Conservation (phyloP, 1,140 invertebrate species). For the Magallana angulata region DNA sequence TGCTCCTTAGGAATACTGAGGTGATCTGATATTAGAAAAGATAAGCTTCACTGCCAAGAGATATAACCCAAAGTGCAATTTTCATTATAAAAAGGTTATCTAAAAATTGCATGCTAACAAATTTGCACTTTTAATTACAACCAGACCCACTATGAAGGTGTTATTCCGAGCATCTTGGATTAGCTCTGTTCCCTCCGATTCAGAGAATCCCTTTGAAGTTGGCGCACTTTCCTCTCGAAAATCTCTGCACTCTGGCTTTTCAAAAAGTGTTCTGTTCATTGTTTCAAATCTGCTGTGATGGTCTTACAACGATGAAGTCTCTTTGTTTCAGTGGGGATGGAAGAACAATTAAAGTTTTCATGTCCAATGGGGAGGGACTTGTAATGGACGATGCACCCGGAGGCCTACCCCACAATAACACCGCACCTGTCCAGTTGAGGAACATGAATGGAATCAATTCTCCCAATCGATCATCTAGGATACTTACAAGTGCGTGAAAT, state of each 20-base stretch:
- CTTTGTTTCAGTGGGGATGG: slow-evolving; percentile 65
- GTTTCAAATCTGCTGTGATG: background rate
- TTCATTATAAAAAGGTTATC: slow-evolving; percentile 33
- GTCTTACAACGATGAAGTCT: slow-evolving; percentile 9
- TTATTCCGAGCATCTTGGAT: slow-evolving; percentile 18
- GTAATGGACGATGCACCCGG: slow-evolving; percentile 23
- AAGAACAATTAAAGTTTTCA: slow-evolving; percentile 63
- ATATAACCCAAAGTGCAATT: background rate
- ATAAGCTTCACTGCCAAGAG: slow-evolving; percentile 26
- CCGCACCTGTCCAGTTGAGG: slow-evolving; percentile 57
- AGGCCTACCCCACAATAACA: slow-evolving; percentile 49
- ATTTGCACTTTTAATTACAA: slow-evolving; percentile 33
- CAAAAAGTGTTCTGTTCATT: slow-evolving; percentile 11
- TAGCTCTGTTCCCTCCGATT: slow-evolving; percentile 4
- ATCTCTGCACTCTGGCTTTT: slow-evolving; percentile 30
- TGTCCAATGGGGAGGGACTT: slow-evolving; percentile 50
- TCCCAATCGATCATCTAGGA: slow-evolving; percentile 56
- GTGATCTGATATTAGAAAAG: slow-evolving; percentile 15
- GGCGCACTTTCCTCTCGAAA: slow-evolving; percentile 3
- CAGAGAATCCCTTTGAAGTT: slow-evolving; percentile 30
- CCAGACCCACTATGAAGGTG: slow-evolving; percentile 22
- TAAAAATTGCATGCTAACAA: slow-evolving; percentile 33
- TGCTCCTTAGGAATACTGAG: background rate
- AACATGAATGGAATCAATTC: slow-evolving; percentile 58
- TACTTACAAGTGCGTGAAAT: slow-evolving; percentile 51